Evolutionary conservation across 30 jellyfish, hydroid and myxozoan genomes (phyloP), one percentile per base, ranked within the genome.

Genomic region (Hydractinia echinata): DNA sequence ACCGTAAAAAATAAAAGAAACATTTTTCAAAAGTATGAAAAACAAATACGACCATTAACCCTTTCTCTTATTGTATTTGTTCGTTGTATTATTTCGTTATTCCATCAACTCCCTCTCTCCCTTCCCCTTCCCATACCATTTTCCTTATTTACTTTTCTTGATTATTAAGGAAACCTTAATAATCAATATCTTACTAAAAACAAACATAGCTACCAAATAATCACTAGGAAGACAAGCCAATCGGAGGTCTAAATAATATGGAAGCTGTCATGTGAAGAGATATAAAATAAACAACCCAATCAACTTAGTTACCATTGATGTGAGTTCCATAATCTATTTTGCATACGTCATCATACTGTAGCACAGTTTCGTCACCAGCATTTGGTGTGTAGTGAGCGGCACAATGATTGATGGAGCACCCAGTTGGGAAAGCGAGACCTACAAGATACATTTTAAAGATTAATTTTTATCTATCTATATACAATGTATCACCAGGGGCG

Each of bases 311-410:
- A 87, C 99, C 99, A 61, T 93, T 93, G 30, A 93, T 93, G 70
- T 94, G 99, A 4, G 99, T 94, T 82, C 99, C 99, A 83, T 81
- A 94, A 53, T 94, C 99, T 55, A 94, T 94, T 80, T 94, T 94
- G 94, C 99, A 94, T 5, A 94, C 99, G 84, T 94, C 96, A 61
- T 94, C 99, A 89, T 94, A 94, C 76, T 94, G 95, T 8, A 94
- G 89, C 16, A 94, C 99, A 3, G 99, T 94, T 15, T 87, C 81
- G 72, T 94, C 99, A 58, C 99, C 99, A 58, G 95, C 92, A 79
- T 94, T 94, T 5, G 99, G 99, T 13, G 99, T 94, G 95, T 94
- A 94, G 80, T 94, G 99, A 6, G 99, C 99, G 15, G 99, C 99
- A 60, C 97, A 91, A 79, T 89, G 94, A 88, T 94, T 89, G 5